A percentile compares a stretch with the other conserved stretches of the same genome.
These are phyloP conservation scores for Cercopithecus mona DNA, from an alignment of 2,113 vertebrate species.

Conservation along the genomic window DNA sequence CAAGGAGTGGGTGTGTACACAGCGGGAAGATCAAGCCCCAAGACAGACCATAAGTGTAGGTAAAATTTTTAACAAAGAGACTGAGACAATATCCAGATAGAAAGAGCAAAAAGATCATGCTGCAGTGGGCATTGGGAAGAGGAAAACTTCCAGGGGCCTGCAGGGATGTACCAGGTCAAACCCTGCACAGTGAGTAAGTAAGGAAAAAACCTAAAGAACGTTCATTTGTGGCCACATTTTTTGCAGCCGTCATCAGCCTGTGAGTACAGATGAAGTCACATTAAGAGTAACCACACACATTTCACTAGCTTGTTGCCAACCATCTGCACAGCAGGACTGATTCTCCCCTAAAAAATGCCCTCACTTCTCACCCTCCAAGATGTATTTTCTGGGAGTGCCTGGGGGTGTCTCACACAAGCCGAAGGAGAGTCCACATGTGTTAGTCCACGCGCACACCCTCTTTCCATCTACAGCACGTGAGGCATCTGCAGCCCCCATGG, in stretches of 20 bases:
- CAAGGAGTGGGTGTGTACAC: too few species aligned
- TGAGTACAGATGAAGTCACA: background rate
- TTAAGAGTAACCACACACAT: background rate
- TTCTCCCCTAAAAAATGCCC: background rate
- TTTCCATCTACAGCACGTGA: background rate
- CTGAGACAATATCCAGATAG: background rate
- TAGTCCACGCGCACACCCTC: background rate
- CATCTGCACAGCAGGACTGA: background rate
- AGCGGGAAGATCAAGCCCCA: background rate
- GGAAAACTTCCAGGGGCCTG: background rate
- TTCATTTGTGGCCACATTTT: background rate
- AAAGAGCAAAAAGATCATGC: background rate
- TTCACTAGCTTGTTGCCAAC: background rate
- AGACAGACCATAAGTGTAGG: too few species aligned
- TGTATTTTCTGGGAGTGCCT: background rate
- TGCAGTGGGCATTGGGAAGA: background rate
- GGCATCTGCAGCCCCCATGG: background rate
- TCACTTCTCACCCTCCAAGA: too few species aligned
- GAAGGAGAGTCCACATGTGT: too few species aligned
- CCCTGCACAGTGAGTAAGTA: background rate
- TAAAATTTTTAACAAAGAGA: background rate
- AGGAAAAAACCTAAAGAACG: background rate
- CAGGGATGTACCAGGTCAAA: background rate
- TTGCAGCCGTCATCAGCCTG: background rate
- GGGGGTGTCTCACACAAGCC: background rate